phyloP scores from a whole-genome alignment of 2,888 invertebrate species.

The Drosophila testacea region DNA sequence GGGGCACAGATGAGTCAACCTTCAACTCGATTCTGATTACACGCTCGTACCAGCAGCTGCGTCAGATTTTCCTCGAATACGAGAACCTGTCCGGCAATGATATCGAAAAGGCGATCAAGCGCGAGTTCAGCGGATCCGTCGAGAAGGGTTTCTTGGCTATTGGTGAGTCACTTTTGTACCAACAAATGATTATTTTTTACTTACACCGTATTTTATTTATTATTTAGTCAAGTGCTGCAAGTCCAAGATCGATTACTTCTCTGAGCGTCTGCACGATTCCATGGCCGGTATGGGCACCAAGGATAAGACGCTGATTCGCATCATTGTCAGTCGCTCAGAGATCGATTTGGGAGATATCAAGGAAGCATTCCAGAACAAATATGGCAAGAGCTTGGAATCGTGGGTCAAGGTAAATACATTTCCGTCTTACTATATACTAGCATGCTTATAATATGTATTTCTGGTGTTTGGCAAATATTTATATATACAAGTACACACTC shows the following conservation, averaged over 20 bases:
- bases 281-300: constrained; percentile 96
- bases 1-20: constrained; percentile 96
- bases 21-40: constrained; percentile 95
- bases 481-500: background rate
- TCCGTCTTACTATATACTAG: constrained; percentile 6
- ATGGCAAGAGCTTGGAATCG: constrained; percentile 92
- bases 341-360: constrained; percentile 97
- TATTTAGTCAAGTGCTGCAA: constrained; percentile 92
- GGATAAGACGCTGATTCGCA: constrained; percentile 96
- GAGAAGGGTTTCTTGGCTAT: constrained; percentile 95
- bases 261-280: constrained; percentile 94
- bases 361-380: constrained; percentile 93
- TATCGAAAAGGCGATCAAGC: constrained; percentile 93
- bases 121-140: constrained; percentile 94
- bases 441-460: constrained; percentile 22
- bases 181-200: background rate
- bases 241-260: constrained; percentile 96
- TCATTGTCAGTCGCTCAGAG: constrained; percentile 95
- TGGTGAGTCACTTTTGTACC: constrained; percentile 87
- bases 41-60: constrained; percentile 95
- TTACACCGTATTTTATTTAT: constrained; percentile 2
- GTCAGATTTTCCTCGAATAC: constrained; percentile 94
- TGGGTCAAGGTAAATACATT: constrained; percentile 90
- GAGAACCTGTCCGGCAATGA: constrained; percentile 92
- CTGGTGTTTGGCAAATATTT: constrained; percentile 45